Conservation (phyloP, 2,113 vertebrate species). For the Bambusicola thoracicus region DNA sequence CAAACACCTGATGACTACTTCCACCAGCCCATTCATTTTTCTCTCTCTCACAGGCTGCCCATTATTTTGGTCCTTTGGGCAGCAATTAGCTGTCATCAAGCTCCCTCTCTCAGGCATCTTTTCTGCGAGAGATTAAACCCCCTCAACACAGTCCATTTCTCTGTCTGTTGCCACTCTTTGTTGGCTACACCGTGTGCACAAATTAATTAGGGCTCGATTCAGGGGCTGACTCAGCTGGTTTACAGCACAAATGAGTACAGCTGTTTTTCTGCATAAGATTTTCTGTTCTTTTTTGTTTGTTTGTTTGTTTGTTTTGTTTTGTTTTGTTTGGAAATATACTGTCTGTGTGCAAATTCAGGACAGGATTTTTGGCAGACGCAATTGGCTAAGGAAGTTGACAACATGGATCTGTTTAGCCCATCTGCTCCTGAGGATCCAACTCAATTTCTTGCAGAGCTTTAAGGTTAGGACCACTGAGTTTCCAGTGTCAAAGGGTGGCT, state of each 20-base stretch:
- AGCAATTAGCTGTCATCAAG: slow-evolving; percentile 67
- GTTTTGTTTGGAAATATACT: not conserved
- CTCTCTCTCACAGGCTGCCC: slow-evolving; percentile 15
- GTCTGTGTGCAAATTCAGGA: not conserved
- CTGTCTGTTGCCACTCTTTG: slow-evolving; percentile 32
- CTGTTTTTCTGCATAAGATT: slow-evolving; percentile 38
- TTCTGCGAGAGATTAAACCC: slow-evolving; percentile 19
- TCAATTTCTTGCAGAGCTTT: slow-evolving; percentile 41
- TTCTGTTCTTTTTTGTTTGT: not conserved
- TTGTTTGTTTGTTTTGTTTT: too few species aligned
- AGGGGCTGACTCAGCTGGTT: slow-evolving; percentile 51
- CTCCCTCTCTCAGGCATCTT: slow-evolving; percentile 17
- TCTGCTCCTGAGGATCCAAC: not conserved
- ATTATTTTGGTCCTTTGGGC: slow-evolving; percentile 65
- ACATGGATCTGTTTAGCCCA: slow-evolving; percentile 18
- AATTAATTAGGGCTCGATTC: slow-evolving; percentile 39
- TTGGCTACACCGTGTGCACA: slow-evolving; percentile 14
- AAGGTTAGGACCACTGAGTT: slow-evolving; percentile 50
- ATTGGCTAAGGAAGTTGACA: slow-evolving; percentile 14
- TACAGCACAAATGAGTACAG: slow-evolving; percentile 22
- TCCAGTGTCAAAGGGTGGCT: slow-evolving; percentile 47
- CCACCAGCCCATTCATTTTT: slow-evolving; percentile 28
- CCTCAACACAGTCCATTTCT: slow-evolving; percentile 29
- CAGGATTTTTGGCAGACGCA: slow-evolving; percentile 11
- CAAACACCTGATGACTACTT: slow-evolving; percentile 76